Evolutionary conservation across 2,888 invertebrate genomes (phyloP).

Genomic region (Lamellibrachia satsuma): DNA sequence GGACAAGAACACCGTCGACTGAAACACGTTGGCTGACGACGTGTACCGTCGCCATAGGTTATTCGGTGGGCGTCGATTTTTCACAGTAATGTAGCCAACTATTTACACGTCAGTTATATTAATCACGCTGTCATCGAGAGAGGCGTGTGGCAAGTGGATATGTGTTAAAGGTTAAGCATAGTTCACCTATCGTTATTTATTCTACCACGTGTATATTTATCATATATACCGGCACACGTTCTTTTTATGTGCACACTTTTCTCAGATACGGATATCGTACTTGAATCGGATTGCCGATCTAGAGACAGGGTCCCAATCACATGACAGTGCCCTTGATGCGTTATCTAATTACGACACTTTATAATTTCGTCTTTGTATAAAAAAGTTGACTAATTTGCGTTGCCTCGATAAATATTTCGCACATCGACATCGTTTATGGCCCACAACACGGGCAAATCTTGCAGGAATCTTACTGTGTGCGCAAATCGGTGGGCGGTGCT

Average conservation of each 20-base stretch:
- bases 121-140: not conserved
- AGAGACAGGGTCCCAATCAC: not conserved
- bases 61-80: not conserved
- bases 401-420: not conserved
- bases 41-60: not conserved
- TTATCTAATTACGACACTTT: not conserved
- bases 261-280: not conserved
- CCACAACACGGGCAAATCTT: not conserved
- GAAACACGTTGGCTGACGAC: not conserved
- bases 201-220: not conserved
- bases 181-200: not conserved
- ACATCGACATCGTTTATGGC: not conserved
- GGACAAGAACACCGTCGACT: not conserved
- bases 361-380: not conserved
- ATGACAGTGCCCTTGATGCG: not conserved
- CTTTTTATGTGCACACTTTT: not conserved
- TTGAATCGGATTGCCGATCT: not conserved
- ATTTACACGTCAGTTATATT: not conserved
- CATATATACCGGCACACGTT: not conserved
- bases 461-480: not conserved
- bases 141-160: constrained; percentile 7
- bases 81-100: not conserved
- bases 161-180: constrained; percentile 1
- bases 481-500: not conserved
- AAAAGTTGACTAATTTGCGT: not conserved